phyloP scores from a whole-genome alignment of 1,140 invertebrate genomes.

The Thaumetopoea pityocampa region DNA sequence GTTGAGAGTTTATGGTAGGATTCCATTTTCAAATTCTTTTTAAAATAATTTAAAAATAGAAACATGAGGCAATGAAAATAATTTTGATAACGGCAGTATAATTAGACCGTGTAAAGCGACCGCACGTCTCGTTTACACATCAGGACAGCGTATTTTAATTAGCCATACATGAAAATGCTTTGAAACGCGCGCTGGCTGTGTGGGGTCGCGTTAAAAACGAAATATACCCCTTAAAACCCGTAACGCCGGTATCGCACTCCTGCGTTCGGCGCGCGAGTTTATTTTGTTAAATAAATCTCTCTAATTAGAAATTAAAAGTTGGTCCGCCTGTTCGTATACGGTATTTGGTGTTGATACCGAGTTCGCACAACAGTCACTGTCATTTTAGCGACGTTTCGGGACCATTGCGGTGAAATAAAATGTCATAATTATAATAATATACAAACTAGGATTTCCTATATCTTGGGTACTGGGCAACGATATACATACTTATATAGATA shows the following conservation, averaged over 20 bases:
- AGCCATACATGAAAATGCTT: constrained; percentile 73
- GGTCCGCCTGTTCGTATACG: constrained; percentile 25
- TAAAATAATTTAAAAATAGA: too few relatives aligned
- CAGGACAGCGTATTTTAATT: constrained; percentile 73
- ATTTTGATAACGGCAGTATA: constrained; percentile 56
- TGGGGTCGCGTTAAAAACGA: constrained; percentile 39
- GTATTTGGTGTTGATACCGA: constrained; percentile 7
- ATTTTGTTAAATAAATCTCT: constrained; percentile 21
- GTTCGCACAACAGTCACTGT: not conserved
- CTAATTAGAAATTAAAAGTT: constrained; percentile 41
- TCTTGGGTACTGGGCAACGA: too few relatives aligned
- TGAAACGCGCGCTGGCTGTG: constrained; percentile 45
- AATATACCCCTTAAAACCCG: too few relatives aligned
- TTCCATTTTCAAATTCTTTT: too few relatives aligned
- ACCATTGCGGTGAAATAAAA: too few relatives aligned
- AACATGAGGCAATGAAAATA: too few relatives aligned
- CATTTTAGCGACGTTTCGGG: too few relatives aligned
- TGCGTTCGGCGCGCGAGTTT: constrained; percentile 37
- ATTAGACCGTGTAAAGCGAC: constrained; percentile 45
- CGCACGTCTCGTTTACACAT: constrained; percentile 38
- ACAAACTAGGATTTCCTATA: too few relatives aligned
- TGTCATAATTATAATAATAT: too few relatives aligned
- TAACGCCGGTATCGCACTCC: constrained; percentile 50
- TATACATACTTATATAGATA: too few relatives aligned
- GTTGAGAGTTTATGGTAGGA: too few relatives aligned